These are phyloP conservation scores for Ceryle rudis DNA, from an alignment of 2,797 vertebrate genomes.

Conservation along the genomic window DNA sequence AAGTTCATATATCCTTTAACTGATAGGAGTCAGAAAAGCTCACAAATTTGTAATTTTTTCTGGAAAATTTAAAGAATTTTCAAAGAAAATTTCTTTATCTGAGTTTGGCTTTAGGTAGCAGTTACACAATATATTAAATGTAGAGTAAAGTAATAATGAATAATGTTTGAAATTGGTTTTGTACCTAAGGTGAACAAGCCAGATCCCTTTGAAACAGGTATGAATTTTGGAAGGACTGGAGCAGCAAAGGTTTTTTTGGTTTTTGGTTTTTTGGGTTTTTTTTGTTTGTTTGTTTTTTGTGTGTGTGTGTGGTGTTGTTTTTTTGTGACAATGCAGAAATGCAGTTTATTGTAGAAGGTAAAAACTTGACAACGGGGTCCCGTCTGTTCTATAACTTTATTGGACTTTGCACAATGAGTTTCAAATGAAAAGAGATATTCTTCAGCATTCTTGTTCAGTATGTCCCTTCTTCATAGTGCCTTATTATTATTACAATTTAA, in stretches of 20 bases:
- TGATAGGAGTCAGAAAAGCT: background rate
- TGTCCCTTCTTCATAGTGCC: background rate
- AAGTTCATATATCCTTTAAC: background rate
- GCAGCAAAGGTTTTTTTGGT: too few species aligned
- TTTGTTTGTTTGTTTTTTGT: too few species aligned
- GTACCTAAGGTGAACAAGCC: background rate
- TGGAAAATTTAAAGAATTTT: background rate
- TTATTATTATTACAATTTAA: slow-evolving; percentile 50
- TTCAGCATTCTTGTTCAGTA: slow-evolving; percentile 8
- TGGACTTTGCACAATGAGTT: background rate
- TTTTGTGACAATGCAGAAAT: background rate
- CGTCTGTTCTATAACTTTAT: background rate
- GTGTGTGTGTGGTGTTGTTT: too few species aligned
- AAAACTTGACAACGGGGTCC: background rate
- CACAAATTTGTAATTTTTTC: background rate
- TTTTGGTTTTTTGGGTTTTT: too few species aligned
- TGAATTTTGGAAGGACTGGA: background rate
- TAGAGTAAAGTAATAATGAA: background rate
- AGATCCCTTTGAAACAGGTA: background rate
- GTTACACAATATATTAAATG: background rate
- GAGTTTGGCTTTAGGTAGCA: background rate
- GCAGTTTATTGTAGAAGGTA: background rate
- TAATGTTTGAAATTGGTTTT: background rate
- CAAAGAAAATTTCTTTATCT: background rate
- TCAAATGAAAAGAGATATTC: background rate